Percentiles rank a stretch among this genome's conserved stretches.
Conservation (phyloP, 2,888 invertebrate species). For the Limnephilus lunatus region DNA sequence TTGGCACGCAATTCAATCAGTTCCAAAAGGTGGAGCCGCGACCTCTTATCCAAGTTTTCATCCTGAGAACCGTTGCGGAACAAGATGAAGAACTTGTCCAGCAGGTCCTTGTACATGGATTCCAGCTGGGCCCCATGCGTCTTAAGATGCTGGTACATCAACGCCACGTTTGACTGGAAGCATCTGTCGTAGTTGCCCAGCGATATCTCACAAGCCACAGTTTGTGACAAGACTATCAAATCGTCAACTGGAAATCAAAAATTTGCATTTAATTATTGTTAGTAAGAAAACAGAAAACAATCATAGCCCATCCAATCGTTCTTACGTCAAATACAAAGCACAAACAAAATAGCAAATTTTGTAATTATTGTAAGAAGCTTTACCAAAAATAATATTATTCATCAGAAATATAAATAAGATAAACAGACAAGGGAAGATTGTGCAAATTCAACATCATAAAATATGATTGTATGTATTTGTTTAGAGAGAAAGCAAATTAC, state of each 20-base stretch:
- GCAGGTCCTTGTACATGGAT: slow-evolving; percentile 88
- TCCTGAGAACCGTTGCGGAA: slow-evolving; percentile 94
- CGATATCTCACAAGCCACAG: slow-evolving; percentile 86
- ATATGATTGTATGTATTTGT: background rate
- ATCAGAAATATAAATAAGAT: background rate
- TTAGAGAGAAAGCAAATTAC: slow-evolving; percentile 68
- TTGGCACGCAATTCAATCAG: slow-evolving; percentile 94
- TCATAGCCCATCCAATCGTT: background rate
- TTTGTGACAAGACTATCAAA: slow-evolving; percentile 89
- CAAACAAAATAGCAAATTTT: background rate
- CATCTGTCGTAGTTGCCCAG: slow-evolving; percentile 85
- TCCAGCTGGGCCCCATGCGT: slow-evolving; percentile 89
- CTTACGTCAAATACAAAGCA: slow-evolving; percentile 46
- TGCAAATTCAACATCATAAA: background rate
- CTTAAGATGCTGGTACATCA: slow-evolving; percentile 89
- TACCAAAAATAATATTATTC: background rate
- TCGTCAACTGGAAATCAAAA: slow-evolving; percentile 83
- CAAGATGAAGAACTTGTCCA: slow-evolving; percentile 89
- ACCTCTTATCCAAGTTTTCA: slow-evolving; percentile 89
- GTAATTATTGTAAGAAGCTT: background rate
- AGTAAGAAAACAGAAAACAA: background rate
- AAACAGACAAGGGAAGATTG: background rate
- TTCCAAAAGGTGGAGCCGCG: slow-evolving; percentile 92
- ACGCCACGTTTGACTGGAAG: slow-evolving; percentile 85
- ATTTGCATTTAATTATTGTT: slow-evolving; percentile 14